Base-by-base conservation (phyloP, 2,797 vertebrate genomes). In the Melanotaenia parkinsoni region DNA sequence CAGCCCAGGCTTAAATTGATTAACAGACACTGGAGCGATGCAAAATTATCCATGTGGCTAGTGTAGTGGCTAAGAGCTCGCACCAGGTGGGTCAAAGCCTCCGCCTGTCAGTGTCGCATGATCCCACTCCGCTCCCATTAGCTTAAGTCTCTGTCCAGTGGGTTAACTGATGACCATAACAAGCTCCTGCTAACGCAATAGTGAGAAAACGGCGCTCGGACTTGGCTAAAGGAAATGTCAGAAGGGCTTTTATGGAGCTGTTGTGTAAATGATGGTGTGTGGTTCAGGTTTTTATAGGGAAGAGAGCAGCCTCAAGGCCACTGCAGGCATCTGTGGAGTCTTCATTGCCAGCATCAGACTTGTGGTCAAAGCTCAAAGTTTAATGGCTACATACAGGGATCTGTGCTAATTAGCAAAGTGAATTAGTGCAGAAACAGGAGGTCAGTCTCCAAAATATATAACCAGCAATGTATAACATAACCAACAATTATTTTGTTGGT, bases 41-140 rank as follows among this genome's bases (percentile, higher is more conserved):
- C 97, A 97, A 97, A 98, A 96, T 98, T 97, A 98, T 98, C 96
- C 96, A 96, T 96, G 93, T 95, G 94, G 95, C 95, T 95, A 87
- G 94, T 90, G 93, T 86, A 95, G 95, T 79, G 87, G 92, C 91
- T 87, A 89, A 87, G 88, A 85, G 82, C 89, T 85, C 54, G 60
- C 84, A 89, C 86, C 84, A 86, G 86, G 88, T 86, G 87, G 91
- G 86, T 90, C 87, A 88, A 85, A 90, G 59, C 30, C 79, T 81
- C 93, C 94, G 94, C 92, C 93, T 91, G 94, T 91, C 93, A 92
- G 95, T 95, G 95, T 96, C 92, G 72, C 94, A 86, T 95, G 93
- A 95, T 95, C 94, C 95, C 93, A 94, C 93, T 93, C 93, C 89
- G 92, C 92, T 94, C 77, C 87, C 82, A 90, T 92, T 92, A 91